Percentiles rank a stretch among this genome's conserved stretches.
phyloP scores from a whole-genome alignment of 2,797 vertebrate species.

The Sebastes trivittatus region DNA sequence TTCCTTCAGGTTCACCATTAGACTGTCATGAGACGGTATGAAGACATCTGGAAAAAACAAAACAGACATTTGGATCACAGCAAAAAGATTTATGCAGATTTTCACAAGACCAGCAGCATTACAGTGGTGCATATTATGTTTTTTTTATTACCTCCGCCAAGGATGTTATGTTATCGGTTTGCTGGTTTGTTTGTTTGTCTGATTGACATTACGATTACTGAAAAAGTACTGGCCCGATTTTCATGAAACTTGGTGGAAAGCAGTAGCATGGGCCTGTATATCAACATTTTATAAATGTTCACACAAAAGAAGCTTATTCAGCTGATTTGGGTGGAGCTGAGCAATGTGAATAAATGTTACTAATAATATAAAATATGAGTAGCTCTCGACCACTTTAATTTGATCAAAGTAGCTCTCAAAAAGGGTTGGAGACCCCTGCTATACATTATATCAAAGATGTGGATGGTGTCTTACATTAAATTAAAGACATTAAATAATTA shows the following conservation, averaged over 20 bases:
- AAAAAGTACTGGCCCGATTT: not conserved
- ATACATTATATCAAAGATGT: not conserved
- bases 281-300: no score
- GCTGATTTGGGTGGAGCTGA: no score
- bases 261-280: no score
- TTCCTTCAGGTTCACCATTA: conserved; percentile 96
- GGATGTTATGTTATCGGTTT: not conserved
- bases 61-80: not conserved
- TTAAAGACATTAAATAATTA: not conserved
- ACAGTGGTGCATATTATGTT: fast-evolving
- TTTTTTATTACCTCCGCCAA: not conserved
- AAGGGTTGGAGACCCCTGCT: no score
- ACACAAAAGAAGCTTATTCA: no score
- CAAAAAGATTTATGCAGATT: not conserved
- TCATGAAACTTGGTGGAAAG: no score
- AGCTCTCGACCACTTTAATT: no score
- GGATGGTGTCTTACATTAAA: no score
- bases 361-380: no score
- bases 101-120: not conserved
- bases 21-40: conserved; percentile 93
- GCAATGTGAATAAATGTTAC: no score
- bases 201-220: not conserved
- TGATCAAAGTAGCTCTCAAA: no score
- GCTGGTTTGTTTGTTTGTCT: no score
- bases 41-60: conserved; percentile 88